Base-by-base conservation (phyloP, 2,797 vertebrate species). In the Chloroceryle inda region DNA sequence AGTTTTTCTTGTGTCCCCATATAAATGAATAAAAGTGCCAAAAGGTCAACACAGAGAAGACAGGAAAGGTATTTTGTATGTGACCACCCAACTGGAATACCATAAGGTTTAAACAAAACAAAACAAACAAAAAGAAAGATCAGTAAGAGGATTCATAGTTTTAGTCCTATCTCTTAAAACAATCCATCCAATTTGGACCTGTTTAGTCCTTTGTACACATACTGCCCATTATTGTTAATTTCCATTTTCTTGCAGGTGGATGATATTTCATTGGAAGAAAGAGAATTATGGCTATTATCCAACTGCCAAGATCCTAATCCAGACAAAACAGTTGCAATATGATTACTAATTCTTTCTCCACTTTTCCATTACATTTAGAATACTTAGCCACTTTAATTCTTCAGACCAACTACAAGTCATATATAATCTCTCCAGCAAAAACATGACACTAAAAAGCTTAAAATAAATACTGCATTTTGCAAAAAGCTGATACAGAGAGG, bases 11-110 rank as follows among this genome's bases (percentile, higher is more conserved):
- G 52, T n/a, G 31, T 92, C 40, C 47, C 23, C n/a, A 52, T 24
- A 91, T 61, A 86, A 79, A 94, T 24, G 42, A 95, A 58, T 62
- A n/a, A 38, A 95, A 92, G 50, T 40, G 61, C 20, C 71, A 52
- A 88, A 96, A 97, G 23, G 82, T 92, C 73, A 97, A 73, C 11
- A 88, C 10, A 75, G n/a, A 53, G 37, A 27, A 95, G 42, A 72
- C 8, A 92, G 21, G 23, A 92, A 84, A 45, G 23, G 17, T 85
- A 74, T 58, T 90, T 58, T 50, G 19, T 9, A 77, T 22, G 19
- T 15, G 74, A 63, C 26, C 49, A 91, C 24, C 37, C 13, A 49
- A n/a, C 5, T 47, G 52, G 24, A 87, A 40, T 37, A n/a, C 0
- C n/a, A 58, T 17, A 37, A 24, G 13, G 5, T 40, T 40, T 40